Evolutionary conservation across 2,113 vertebrate genomes (phyloP).

Genomic region (Rhea americana): DNA sequence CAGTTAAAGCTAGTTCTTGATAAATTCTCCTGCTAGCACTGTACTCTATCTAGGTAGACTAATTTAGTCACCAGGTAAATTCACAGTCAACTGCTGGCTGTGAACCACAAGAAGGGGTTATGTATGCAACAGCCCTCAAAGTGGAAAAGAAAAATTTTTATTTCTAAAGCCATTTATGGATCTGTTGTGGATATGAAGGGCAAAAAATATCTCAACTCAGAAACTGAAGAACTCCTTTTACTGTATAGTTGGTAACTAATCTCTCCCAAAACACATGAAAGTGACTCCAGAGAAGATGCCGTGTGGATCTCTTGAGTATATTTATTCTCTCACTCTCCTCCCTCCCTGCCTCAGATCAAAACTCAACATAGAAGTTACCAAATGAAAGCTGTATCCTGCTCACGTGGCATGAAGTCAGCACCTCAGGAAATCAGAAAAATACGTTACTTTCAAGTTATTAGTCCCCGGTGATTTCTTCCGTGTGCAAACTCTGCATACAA

Average conservation of each 20-base stretch:
- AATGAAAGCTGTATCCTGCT: neutral
- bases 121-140: conserved; percentile 23
- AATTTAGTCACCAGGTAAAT: conserved; percentile 26
- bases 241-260: neutral
- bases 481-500: neutral
- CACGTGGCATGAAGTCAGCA: neutral
- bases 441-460: neutral
- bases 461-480: neutral
- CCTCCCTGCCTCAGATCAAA: neutral
- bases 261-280: neutral
- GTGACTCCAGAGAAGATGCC: neutral
- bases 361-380: neutral
- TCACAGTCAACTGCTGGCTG: neutral
- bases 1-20: too few relatives aligned
- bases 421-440: neutral
- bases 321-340: neutral
- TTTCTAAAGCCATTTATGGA: neutral
- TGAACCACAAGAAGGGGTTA: conserved; percentile 32
- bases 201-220: neutral
- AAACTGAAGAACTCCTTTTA: neutral
- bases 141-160: conserved; percentile 33
- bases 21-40: neutral
- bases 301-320: neutral
- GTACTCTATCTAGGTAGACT: neutral
- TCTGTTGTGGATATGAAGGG: neutral